A percentile compares a stretch with the other conserved stretches of the same genome.
Evolutionary conservation across 1,140 invertebrate genomes (phyloP).

Genomic region (Lutraria rhynchaena): DNA sequence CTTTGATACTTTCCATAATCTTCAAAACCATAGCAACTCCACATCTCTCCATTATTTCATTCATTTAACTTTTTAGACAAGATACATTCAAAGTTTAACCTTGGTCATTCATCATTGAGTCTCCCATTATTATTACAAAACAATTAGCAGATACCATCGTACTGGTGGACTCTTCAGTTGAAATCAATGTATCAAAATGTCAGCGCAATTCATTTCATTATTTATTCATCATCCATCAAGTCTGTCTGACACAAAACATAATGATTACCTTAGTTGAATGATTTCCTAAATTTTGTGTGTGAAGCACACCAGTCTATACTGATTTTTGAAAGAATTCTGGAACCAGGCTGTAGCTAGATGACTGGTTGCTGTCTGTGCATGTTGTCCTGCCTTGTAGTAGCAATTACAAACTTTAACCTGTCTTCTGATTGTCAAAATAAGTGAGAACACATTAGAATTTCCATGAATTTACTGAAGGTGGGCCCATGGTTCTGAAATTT

Average conservation of each 20-base stretch:
- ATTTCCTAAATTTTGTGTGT: too few relatives aligned
- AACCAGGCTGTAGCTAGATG: too few relatives aligned
- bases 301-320: too few relatives aligned
- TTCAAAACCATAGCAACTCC: constrained; percentile 7
- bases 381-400: too few relatives aligned
- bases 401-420: too few relatives aligned
- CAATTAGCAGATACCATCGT: constrained; percentile 31
- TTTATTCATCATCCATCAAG: constrained; percentile 24
- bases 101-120: constrained; percentile 17
- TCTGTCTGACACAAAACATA: constrained; percentile 17
- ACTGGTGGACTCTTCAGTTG: constrained; percentile 5
- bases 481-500: too few relatives aligned
- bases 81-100: constrained; percentile 7
- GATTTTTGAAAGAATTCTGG: too few relatives aligned
- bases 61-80: background rate
- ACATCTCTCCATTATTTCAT: constrained; percentile 2
- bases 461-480: too few relatives aligned
- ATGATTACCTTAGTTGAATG: constrained; percentile 1
- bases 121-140: constrained; percentile 23
- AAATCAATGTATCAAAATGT: constrained; percentile 25
- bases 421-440: too few relatives aligned
- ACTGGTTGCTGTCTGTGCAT: too few relatives aligned
- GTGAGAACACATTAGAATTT: too few relatives aligned
- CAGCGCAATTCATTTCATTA: background rate
- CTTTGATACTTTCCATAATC: background rate